Evolutionary conservation across 2,113 vertebrate genomes (phyloP), one percentile per base, ranked within the genome.

Genomic region (Typhlomys cinereus): DNA sequence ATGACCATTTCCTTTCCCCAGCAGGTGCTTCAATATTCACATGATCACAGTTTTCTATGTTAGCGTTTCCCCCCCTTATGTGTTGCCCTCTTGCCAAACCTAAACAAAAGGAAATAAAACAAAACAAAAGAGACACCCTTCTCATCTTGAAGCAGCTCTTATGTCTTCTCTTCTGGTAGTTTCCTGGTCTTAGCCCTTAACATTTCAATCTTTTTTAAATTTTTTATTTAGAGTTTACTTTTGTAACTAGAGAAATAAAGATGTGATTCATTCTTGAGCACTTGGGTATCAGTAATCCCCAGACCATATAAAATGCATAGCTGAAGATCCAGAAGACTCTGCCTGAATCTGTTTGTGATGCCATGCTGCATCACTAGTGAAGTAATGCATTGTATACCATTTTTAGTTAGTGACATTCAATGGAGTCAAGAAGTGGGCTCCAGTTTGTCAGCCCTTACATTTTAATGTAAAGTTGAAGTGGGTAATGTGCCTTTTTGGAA

Each of bases 341-440:
- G 7, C 27, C 44, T 70, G 50, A 18, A 41, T 74, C 23, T 52
- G 88, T 90, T 91, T 75, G 36, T 57, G 11, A 80, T 84, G 27
- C 46, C n/a, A 17, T 59, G 36, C 7, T 46, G 61, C 23, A 27
- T 31, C 78, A 11, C 31, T 67, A 27, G 5, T 66, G 7, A 29
- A 81, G 9, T 54, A 4, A 2, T 81, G 15, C 67, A 7, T 59
- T 88, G 10, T 86, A 34, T 15, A 83, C 34, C 14, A 13, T 79
- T 29, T 5, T 50, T 88, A 82, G 25, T 39, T 85, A 78, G 15
- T 95, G 27, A 62, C 39, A 50, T 67, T 75, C 12, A 73, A 25
- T 46, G 67, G 48, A 52, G 52, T 27, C 84, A 85, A 93, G n/a
- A 89, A n/a, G 41, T 88, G 31, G 88, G 31, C n/a, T 78, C 29